Percentiles rank a stretch among this genome's conserved stretches.
Conservation (phyloP, 2,888 invertebrate species). For the Cheilosia vernalis region DNA sequence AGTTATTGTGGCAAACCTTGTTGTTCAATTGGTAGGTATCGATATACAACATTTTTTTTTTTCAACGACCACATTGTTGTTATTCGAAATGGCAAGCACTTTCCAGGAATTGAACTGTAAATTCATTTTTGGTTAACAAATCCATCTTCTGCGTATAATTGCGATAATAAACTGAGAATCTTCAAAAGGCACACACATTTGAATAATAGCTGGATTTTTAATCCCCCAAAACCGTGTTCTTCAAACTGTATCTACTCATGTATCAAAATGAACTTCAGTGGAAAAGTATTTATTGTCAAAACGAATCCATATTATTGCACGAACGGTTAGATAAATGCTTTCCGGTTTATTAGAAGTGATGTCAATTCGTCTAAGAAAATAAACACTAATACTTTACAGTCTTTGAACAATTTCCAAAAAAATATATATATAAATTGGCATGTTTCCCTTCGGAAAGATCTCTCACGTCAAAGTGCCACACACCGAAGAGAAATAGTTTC, state of each 20-base stretch:
- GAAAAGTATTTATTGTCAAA: too few species aligned
- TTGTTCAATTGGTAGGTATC: not conserved
- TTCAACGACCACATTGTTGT: not conserved
- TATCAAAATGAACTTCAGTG: not conserved
- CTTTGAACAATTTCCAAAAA: conserved; percentile 38
- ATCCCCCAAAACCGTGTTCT: too few species aligned
- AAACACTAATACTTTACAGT: conserved; percentile 4
- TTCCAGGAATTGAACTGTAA: conserved; percentile 7
- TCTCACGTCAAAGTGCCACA: conserved; percentile 72
- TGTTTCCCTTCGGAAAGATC: conserved; percentile 63
- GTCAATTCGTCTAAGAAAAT: conserved; percentile 41
- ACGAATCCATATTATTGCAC: not conserved
- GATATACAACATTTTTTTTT: too few species aligned
- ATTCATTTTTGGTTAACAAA: conserved; percentile 14
- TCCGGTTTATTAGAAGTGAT: conserved; percentile 33
- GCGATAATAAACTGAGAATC: too few species aligned
- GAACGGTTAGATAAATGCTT: conserved; percentile 22
- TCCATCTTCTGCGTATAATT: too few species aligned
- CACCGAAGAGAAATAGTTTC: conserved; percentile 55
- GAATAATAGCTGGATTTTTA: too few species aligned
- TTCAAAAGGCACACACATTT: too few species aligned
- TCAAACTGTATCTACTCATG: not conserved
- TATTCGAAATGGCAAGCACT: conserved; percentile 12
- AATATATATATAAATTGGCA: conserved; percentile 10
- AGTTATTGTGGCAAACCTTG: not conserved